phyloP scores from a whole-genome alignment of 1,140 invertebrate species.

The Mamestra configurata region DNA sequence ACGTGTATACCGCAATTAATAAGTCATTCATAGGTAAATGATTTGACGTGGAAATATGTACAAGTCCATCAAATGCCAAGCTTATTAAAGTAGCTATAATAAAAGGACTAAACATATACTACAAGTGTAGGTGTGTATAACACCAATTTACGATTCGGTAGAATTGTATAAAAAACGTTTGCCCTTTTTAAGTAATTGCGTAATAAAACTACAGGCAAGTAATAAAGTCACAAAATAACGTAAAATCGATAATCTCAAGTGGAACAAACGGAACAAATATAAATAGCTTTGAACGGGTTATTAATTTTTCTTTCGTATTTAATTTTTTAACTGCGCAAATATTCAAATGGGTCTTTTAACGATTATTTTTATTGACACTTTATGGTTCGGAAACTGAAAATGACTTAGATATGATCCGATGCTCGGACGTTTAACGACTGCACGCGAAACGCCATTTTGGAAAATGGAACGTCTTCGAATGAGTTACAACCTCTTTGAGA shows the following conservation, averaged over 20 bases:
- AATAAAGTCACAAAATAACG: conserved; percentile 53
- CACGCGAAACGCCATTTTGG: conserved; percentile 49
- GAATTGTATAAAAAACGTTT: conserved; percentile 43
- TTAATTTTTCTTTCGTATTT: conserved; percentile 76
- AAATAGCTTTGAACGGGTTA: conserved; percentile 77
- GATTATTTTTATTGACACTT: conserved; percentile 85
- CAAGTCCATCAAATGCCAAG: conserved; percentile 25
- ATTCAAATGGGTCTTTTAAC: conserved; percentile 79
- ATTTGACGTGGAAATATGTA: neutral
- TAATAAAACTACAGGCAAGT: conserved; percentile 46
- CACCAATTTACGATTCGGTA: conserved; percentile 44
- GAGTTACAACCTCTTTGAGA: conserved; percentile 30
- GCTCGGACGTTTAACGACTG: conserved; percentile 52
- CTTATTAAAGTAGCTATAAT: conserved; percentile 11
- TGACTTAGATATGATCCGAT: conserved; percentile 75
- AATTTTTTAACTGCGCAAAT: conserved; percentile 81
- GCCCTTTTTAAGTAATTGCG: conserved; percentile 51
- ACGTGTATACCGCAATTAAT: neutral
- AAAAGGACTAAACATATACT: conserved; percentile 25
- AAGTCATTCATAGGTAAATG: neutral
- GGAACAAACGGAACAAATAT: conserved; percentile 48
- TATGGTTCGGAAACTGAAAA: conserved; percentile 84
- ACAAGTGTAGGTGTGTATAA: conserved; percentile 25
- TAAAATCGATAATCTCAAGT: conserved; percentile 56
- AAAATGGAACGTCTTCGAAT: conserved; percentile 35